Base-by-base conservation (phyloP, 2,113 vertebrate genomes). In the Accipiter cooperii region DNA sequence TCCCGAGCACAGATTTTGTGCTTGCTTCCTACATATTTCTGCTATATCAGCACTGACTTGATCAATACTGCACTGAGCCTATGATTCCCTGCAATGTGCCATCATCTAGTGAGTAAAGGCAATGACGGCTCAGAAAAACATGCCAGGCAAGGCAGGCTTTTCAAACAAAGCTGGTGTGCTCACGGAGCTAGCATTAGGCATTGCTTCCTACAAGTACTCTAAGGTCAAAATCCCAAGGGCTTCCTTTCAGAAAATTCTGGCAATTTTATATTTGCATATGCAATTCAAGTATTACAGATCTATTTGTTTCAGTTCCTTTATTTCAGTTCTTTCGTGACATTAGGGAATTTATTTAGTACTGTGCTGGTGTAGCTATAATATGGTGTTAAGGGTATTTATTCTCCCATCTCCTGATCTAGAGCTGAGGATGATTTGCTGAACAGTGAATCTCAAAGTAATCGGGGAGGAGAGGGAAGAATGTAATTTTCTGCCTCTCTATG, bases 141-240 rank as follows among this genome's bases (percentile, higher is more conserved):
- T 0, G 1, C 5, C n/a, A 42, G 44, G 40, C 33, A 15, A 60
- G 44, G 40, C 15, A 74, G 16, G 28, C 1, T 84, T 81, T 26
- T n/a, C 54, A 36, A 26, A 15, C 2, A 36, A 20, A 91, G 21
- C 15, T 55, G 17, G 28, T 49, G 13, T 0, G 2, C 18, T 64
- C 6, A 0, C 3, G 15, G 13, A 42, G 8, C 42, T 79, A 1
- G 2, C 13, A 0, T 6, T 14, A 36, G 34, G 21, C 11, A 4
- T 28, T 28, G 52, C 57, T 58, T 63, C 36, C 40, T n/a, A 29
- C 24, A 46, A 38, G n/a, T 28, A 17, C 14, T 36, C 28, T 15
- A 28, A 68, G 34, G 47, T 38, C 14, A 73, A 69, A 87, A 63
- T 65, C 40, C 68, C 6, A 3, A 40, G 34, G 47, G 15, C 24